These are phyloP conservation scores for Ostrea denselamellosa DNA, from an alignment of 1,140 invertebrate genomes.

Conservation along the genomic window DNA sequence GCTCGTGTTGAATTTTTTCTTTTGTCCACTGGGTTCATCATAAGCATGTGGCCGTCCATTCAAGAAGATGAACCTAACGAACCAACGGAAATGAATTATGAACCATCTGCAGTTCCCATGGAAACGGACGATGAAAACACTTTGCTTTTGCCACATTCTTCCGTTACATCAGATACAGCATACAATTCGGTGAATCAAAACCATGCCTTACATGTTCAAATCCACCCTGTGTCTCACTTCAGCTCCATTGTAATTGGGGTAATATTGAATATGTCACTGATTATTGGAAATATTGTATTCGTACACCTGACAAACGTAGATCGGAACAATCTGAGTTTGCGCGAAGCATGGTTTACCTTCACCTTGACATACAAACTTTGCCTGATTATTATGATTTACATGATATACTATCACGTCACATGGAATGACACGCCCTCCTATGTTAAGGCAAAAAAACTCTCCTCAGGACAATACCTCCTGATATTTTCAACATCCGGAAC, in stretches of 20 bases:
- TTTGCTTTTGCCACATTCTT: not conserved
- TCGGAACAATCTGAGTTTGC: not conserved
- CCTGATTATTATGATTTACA: constrained; percentile 1
- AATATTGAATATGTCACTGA: constrained; percentile 17
- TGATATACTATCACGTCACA: not conserved
- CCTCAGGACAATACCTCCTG: constrained; percentile 5
- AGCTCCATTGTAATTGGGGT: constrained; percentile 15
- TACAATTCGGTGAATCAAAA: not conserved
- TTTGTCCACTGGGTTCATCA: constrained; percentile 25
- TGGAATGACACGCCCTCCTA: not conserved
- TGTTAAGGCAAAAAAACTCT: constrained; percentile 26
- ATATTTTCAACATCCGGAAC: constrained; percentile 33
- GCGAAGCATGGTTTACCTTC: not conserved
- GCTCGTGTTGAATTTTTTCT: constrained; percentile 26
- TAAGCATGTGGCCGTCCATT: constrained; percentile 42
- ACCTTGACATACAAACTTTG: not conserved
- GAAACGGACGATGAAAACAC: not conserved
- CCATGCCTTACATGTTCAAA: not conserved
- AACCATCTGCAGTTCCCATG: not conserved
- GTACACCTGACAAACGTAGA: not conserved
- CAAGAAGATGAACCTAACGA: not conserved
- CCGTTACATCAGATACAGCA: not conserved
- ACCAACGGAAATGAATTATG: not conserved
- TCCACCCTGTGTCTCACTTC: constrained; percentile 29
- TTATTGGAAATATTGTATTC: constrained; percentile 39